These are phyloP conservation scores for Sporophila hypoxantha DNA, from an alignment of 2,113 vertebrate species.

Conservation along the genomic window DNA sequence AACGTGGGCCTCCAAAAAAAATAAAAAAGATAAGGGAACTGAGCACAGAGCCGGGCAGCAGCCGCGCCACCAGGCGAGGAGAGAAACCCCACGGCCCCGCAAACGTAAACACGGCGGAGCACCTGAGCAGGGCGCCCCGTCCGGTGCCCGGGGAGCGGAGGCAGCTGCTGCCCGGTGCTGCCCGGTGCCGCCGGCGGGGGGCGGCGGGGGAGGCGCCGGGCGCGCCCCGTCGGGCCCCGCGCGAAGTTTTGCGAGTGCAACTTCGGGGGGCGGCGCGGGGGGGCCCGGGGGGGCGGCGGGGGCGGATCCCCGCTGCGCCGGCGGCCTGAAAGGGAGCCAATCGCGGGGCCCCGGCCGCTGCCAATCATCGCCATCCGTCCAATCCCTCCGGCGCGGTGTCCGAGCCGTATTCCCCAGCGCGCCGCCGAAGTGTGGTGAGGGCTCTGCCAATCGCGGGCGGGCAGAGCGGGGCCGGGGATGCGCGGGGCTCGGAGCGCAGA, in stretches of 20 bases:
- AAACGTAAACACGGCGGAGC: not conserved
- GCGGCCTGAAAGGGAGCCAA: slow-evolving; percentile 94
- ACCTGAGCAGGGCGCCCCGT: not conserved
- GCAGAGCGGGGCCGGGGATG: slow-evolving; percentile 88
- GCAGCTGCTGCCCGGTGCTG: not conserved
- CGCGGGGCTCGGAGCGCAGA: slow-evolving; percentile 89
- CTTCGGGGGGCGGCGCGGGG: slow-evolving; percentile 58
- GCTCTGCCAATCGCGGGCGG: slow-evolving; percentile 97
- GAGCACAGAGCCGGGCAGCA: not conserved
- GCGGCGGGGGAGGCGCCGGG: not conserved
- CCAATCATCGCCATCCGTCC: slow-evolving; percentile 93
- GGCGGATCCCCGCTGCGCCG: slow-evolving; percentile 88
- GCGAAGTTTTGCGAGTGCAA: slow-evolving; percentile 85
- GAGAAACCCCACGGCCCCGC: not conserved
- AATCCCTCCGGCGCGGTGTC: slow-evolving; percentile 94
- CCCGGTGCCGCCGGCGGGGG: not conserved
- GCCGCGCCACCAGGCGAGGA: not conserved
- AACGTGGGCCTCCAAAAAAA: not conserved
- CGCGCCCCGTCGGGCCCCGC: slow-evolving; percentile 61
- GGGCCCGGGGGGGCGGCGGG: slow-evolving; percentile 65
- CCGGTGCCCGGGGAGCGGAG: not conserved
- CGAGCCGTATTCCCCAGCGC: slow-evolving; percentile 90
- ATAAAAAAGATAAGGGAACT: not conserved
- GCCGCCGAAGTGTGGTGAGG: slow-evolving; percentile 86
- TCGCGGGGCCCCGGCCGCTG: slow-evolving; percentile 86